phyloP scores from a whole-genome alignment of 2,888 invertebrate genomes.

The Tachina fera region DNA sequence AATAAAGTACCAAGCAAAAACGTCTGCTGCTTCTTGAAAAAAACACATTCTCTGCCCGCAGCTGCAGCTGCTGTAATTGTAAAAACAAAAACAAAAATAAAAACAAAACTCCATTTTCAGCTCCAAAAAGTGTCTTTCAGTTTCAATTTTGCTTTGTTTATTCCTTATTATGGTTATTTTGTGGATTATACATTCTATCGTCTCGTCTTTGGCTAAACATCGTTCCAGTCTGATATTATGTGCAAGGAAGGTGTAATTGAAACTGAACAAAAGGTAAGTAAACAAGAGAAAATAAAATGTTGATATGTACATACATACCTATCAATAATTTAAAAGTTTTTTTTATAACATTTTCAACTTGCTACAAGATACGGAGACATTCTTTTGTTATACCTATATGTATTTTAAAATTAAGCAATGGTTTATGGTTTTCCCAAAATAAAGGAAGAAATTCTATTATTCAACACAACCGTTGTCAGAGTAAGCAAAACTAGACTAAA shows the following conservation, averaged over 20 bases:
- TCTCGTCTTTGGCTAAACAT: background rate
- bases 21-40: constrained; percentile 50
- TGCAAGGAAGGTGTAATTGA: constrained; percentile 34
- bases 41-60: background rate
- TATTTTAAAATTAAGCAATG: no score
- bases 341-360: background rate
- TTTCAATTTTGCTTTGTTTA: constrained; percentile 23
- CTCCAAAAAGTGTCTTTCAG: constrained; percentile 4
- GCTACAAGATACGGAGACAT: no score
- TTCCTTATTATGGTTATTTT: constrained; percentile 43
- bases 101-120: constrained; percentile 18
- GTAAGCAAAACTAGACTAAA: no score
- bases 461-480: no score
- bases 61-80: constrained; percentile 31
- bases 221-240: background rate
- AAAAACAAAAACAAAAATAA: background rate
- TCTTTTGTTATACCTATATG: no score
- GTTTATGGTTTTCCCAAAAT: no score
- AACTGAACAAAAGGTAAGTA: constrained; percentile 53
- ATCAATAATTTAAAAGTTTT: constrained; percentile 1
- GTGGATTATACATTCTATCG: constrained; percentile 38
- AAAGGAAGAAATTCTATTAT: no score
- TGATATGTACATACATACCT: no score
- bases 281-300: constrained; percentile 13
- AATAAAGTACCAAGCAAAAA: constrained; percentile 1